phyloP scores from a whole-genome alignment of 2,888 invertebrate genomes.

The Thera obeliscata region DNA sequence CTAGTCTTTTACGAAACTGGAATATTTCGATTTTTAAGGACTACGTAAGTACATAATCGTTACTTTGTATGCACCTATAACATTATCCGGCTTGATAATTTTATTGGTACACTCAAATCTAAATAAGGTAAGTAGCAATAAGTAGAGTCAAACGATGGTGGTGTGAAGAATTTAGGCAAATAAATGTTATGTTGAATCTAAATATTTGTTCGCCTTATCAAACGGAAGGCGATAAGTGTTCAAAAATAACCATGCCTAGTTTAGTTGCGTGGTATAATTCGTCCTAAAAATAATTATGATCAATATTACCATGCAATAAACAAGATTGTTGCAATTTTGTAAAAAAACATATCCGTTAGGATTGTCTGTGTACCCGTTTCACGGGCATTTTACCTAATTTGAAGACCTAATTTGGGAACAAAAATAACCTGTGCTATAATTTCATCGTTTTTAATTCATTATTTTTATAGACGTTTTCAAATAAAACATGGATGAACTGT shows the following conservation, averaged over 20 bases:
- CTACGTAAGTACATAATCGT: not conserved
- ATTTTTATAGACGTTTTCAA: too few relatives aligned
- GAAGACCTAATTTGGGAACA: too few relatives aligned
- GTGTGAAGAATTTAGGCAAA: constrained; percentile 8
- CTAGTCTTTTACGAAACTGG: not conserved
- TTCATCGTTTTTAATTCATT: too few relatives aligned
- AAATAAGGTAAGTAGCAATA: not conserved
- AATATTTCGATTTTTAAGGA: not conserved
- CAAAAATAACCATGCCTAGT: constrained; percentile 8
- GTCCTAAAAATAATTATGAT: not conserved
- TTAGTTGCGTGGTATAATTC: not conserved
- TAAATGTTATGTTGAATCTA: constrained; percentile 2
- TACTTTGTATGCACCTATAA: not conserved
- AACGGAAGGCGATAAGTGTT: constrained; percentile 40
- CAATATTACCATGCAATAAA: too few relatives aligned
- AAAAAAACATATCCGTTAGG: too few relatives aligned
- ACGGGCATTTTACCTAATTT: too few relatives aligned
- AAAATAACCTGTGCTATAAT: too few relatives aligned
- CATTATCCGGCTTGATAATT: not conserved
- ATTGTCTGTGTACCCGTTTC: too few relatives aligned
- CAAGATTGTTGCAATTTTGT: too few relatives aligned
- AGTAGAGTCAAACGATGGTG: constrained; percentile 6
- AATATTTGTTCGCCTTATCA: constrained; percentile 34
- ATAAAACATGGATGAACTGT: too few relatives aligned
- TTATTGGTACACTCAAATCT: not conserved